A percentile compares a stretch with the other conserved stretches of the same genome.
These are phyloP conservation scores for Acromyrmex echinatior DNA, from an alignment of 1,140 invertebrate genomes.

Conservation along the genomic window DNA sequence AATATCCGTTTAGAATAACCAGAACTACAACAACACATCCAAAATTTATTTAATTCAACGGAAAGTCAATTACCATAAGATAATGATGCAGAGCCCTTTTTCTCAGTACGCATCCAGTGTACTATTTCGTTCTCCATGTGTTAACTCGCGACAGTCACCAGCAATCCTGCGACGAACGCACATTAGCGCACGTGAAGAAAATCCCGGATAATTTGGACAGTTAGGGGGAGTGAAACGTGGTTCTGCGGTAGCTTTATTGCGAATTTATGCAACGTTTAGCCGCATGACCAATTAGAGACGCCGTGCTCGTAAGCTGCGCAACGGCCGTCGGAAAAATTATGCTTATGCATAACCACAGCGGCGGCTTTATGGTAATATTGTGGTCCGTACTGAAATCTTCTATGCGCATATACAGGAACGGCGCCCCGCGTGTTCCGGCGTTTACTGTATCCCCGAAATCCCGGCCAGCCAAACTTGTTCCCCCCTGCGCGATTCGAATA, in stretches of 20 bases:
- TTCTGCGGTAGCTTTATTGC: conserved; percentile 82
- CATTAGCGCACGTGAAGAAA: conserved; percentile 74
- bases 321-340: conserved; percentile 83
- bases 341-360: conserved; percentile 84
- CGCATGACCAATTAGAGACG: conserved; percentile 84
- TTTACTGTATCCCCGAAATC: conserved; percentile 32
- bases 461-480: conserved; percentile 36
- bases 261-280: conserved; percentile 85
- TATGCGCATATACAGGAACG: conserved; percentile 79
- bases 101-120: neutral
- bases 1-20: too few species aligned
- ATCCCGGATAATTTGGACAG: conserved; percentile 79
- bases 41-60: too few species aligned
- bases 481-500: conserved; percentile 79
- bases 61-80: too few species aligned
- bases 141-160: conserved; percentile 52
- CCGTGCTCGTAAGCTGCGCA: conserved; percentile 76
- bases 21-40: too few species aligned
- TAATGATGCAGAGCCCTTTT: too few species aligned
- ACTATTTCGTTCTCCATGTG: conserved; percentile 14
- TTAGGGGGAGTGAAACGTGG: conserved; percentile 61
- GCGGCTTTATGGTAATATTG: conserved; percentile 85
- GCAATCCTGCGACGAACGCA: conserved; percentile 62
- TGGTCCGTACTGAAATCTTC: conserved; percentile 84
- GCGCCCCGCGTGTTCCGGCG: conserved; percentile 13